Evolutionary conservation across 2,888 invertebrate genomes (phyloP).

Genomic region (Nomada flava): DNA sequence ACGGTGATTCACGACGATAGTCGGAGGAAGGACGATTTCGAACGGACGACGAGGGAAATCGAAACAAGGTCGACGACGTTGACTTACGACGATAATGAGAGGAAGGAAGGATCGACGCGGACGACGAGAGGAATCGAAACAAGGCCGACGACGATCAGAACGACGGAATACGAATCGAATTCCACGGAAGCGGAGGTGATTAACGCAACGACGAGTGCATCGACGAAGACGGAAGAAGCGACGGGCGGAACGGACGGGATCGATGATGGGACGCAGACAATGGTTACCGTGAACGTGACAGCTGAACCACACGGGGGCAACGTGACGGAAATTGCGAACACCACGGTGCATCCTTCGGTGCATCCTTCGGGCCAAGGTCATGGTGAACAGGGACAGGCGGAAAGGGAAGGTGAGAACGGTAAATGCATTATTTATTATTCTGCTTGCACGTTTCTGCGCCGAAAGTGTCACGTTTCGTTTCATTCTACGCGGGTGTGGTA

Average conservation of each 20-base stretch:
- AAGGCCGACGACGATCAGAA: not conserved
- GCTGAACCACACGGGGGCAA: constrained; percentile 15
- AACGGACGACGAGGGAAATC: no score
- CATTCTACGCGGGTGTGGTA: no score
- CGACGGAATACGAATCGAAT: not conserved
- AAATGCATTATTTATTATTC: constrained; percentile 45
- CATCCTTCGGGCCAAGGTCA: constrained; percentile 51
- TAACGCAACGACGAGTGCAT: not conserved
- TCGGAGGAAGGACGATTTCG: not conserved
- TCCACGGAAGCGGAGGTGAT: not conserved
- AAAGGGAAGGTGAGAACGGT: constrained; percentile 31
- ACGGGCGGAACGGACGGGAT: not conserved
- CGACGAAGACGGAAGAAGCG: constrained; percentile 8
- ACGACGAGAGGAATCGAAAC: no score
- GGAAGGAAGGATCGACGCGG: not conserved
- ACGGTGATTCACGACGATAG: not conserved
- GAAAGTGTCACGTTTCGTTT: not conserved
- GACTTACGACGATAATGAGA: not conserved
- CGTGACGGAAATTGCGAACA: constrained; percentile 60
- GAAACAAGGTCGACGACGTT: not conserved
- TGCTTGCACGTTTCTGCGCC: not conserved
- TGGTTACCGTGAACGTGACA: constrained; percentile 35
- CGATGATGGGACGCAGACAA: constrained; percentile 11
- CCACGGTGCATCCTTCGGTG: constrained; percentile 49
- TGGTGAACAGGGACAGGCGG: constrained; percentile 19